Conservation (phyloP, 2,113 vertebrate genomes). For the Megaptera novaeangliae region DNA sequence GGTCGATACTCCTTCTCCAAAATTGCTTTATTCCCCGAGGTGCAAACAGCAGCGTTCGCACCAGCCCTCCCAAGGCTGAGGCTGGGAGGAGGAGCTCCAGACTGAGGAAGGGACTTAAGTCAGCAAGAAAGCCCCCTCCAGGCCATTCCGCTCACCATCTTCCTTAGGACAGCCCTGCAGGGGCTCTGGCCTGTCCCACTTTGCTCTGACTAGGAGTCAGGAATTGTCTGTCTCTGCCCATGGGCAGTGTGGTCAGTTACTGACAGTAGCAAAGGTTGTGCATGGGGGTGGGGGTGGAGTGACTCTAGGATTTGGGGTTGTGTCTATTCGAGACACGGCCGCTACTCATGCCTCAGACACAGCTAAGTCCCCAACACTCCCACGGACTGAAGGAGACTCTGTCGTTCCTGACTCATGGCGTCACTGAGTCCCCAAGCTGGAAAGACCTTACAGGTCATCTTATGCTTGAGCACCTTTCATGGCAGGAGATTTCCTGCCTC, state of each 20-base stretch:
- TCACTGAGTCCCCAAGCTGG: not conserved
- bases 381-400: not conserved
- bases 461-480: constrained; percentile 15
- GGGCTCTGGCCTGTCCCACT: not conserved
- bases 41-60: not conserved
- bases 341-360: not conserved
- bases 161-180: not conserved
- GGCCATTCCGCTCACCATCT: not conserved
- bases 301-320: not conserved
- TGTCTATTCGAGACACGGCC: not conserved
- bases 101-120: not conserved
- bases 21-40: constrained; percentile 1
- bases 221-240: not conserved
- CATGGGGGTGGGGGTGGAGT: accelerated
- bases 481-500: constrained; percentile 32
- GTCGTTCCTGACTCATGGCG: constrained; percentile 48
- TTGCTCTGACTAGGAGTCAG: not conserved
- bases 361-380: not conserved
- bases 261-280: not conserved
- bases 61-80: not conserved
- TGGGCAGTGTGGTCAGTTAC: not conserved
- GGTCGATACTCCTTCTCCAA: constrained; percentile 49
- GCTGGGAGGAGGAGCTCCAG: not conserved
- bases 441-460: constrained; percentile 53
- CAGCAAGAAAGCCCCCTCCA: not conserved